Percentiles rank a stretch among this genome's conserved stretches.
Evolutionary conservation across 2,888 invertebrate genomes (phyloP).

Genomic region (Tuta absoluta): DNA sequence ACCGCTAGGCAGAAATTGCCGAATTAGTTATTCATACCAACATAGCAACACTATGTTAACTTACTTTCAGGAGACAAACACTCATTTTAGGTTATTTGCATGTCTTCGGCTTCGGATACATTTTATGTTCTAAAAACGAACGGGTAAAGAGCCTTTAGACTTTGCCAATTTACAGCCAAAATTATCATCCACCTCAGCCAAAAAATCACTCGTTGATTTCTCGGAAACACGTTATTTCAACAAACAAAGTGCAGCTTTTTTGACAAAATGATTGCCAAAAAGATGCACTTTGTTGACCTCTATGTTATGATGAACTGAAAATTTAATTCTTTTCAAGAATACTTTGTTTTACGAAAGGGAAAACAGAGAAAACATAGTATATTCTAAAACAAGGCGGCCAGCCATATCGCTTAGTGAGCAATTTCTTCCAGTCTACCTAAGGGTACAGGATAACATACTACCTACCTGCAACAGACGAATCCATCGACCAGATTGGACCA

Average conservation of each 20-base stretch:
- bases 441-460: no score
- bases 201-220: conserved; percentile 20
- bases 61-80: conserved; percentile 24
- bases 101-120: conserved; percentile 5
- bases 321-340: no score
- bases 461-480: background rate
- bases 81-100: conserved; percentile 27
- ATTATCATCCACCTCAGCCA: conserved; percentile 19
- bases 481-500: background rate
- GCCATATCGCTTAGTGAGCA: no score
- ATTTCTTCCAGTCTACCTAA: no score
- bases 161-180: conserved; percentile 26
- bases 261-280: no score
- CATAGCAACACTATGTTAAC: conserved; percentile 21
- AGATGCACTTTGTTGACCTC: no score
- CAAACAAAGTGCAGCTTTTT: background rate
- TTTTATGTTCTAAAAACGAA: background rate
- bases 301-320: background rate
- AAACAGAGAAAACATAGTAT: no score
- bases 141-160: background rate
- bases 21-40: conserved; percentile 25
- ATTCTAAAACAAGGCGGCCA: no score
- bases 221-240: conserved; percentile 15
- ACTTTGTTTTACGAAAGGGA: no score
- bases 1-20: conserved; percentile 12